Percentiles rank a stretch among this genome's conserved stretches.
Evolutionary conservation across 1,140 invertebrate genomes (phyloP).

Genomic region (Drosophila ercepeae): DNA sequence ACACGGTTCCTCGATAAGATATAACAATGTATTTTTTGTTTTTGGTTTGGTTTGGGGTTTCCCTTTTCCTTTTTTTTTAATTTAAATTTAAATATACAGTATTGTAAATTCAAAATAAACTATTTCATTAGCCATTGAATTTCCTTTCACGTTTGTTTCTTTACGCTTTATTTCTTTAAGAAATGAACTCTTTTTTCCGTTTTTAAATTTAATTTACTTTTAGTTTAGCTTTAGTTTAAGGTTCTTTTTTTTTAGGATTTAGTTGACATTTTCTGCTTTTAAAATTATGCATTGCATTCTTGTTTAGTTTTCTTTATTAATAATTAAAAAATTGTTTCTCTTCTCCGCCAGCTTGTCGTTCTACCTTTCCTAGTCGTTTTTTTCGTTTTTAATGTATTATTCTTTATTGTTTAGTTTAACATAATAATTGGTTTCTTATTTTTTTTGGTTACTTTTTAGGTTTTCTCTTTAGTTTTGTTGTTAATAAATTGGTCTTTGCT

Average conservation of each 20-base stretch:
- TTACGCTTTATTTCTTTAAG: conserved; percentile 60
- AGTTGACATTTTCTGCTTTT: conserved; percentile 43
- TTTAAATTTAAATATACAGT: conserved; percentile 77
- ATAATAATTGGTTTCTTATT: conserved; percentile 54
- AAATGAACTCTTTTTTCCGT: conserved; percentile 40
- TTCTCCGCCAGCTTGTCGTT: background rate
- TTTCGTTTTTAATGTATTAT: background rate
- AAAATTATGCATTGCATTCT: conserved; percentile 55
- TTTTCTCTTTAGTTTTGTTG: conserved; percentile 34
- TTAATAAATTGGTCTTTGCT: conserved; percentile 83
- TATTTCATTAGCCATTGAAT: conserved; percentile 60
- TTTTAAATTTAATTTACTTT: conserved; percentile 37
- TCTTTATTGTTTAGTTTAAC: conserved; percentile 68
- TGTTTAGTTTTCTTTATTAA: conserved; percentile 53
- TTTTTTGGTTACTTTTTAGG: background rate
- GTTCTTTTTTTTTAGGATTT: conserved; percentile 32
- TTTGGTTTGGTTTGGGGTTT: conserved; percentile 9
- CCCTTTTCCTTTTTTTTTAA: too few species aligned
- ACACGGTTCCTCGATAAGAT: conserved; percentile 82
- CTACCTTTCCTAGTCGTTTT: conserved; percentile 20
- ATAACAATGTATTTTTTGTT: conserved; percentile 72
- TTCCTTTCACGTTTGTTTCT: conserved; percentile 15
- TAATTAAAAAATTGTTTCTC: conserved; percentile 70
- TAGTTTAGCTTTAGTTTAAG: conserved; percentile 32
- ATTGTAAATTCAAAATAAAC: conserved; percentile 79